phyloP scores from a whole-genome alignment of 2,113 vertebrate species.

The Pimephales promelas region DNA sequence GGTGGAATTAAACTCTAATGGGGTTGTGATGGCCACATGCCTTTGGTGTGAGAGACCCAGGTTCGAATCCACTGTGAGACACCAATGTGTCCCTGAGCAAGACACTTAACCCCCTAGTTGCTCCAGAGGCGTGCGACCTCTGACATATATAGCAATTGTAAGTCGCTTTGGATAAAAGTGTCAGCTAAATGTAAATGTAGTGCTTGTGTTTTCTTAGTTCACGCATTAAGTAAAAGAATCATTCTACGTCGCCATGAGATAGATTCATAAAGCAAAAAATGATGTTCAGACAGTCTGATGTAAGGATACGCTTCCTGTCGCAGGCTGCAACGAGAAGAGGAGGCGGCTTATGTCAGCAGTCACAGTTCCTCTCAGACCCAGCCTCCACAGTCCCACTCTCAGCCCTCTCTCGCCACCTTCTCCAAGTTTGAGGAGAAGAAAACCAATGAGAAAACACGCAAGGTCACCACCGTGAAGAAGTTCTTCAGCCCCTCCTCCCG shows the following conservation, averaged over 20 bases:
- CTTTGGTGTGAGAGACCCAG: no score
- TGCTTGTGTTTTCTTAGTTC: not conserved
- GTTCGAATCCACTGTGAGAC: no score
- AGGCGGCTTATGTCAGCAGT: conserved; percentile 92
- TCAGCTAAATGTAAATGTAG: no score
- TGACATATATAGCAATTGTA: no score
- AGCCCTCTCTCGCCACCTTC: conserved; percentile 84
- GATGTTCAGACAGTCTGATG: not conserved
- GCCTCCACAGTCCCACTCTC: conserved; percentile 69
- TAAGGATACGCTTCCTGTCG: not conserved
- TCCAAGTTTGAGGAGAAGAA: conserved; percentile 99
- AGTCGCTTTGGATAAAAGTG: no score
- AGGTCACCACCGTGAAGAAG: conserved; percentile 97
- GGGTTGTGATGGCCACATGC: no score
- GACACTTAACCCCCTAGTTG: no score
- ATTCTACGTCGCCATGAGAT: not conserved
- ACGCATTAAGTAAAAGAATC: not conserved
- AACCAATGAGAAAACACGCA: conserved; percentile 94
- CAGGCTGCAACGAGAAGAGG: conserved; percentile 94
- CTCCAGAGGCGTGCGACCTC: no score
- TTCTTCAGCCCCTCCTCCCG: conserved; percentile 96
- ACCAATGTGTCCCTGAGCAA: no score
- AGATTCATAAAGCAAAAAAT: not conserved
- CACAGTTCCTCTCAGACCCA: conserved; percentile 79
- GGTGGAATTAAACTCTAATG: not conserved